A percentile compares a stretch with the other conserved stretches of the same genome.
Evolutionary conservation across 2,888 invertebrate genomes (phyloP).

Genomic region (Alloscopus bannaensis): DNA sequence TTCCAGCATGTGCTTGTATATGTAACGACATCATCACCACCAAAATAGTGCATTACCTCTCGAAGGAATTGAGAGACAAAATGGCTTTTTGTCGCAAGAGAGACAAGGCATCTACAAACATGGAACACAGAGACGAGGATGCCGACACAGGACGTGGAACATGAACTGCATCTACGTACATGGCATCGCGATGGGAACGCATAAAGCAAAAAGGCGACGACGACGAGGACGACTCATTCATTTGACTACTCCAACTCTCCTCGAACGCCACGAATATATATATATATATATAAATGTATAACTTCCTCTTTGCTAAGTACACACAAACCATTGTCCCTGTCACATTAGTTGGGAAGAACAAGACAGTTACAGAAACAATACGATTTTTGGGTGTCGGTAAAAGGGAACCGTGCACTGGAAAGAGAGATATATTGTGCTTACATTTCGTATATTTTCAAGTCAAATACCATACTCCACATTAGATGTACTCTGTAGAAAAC

Average conservation of each 20-base stretch:
- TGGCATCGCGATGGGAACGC: not conserved
- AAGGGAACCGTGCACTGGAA: not conserved
- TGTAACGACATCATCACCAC: conserved; percentile 2
- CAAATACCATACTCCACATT: too few relatives aligned
- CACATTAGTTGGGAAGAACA: conserved; percentile 36
- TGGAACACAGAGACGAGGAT: not conserved
- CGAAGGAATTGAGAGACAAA: conserved; percentile 11
- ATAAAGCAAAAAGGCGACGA: not conserved
- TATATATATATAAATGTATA: too few relatives aligned
- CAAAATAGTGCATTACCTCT: conserved; percentile 18
- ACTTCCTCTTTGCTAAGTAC: not conserved
- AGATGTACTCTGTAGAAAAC: not conserved
- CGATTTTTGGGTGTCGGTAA: not conserved
- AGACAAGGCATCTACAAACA: not conserved
- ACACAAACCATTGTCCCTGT: conserved; percentile 49
- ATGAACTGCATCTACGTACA: not conserved
- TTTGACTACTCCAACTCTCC: not conserved
- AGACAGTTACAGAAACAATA: conserved; percentile 3
- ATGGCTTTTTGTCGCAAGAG: conserved; percentile 4
- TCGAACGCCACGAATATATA: too few relatives aligned
- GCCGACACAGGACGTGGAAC: conserved; percentile 14
- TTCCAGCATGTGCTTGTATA: not conserved
- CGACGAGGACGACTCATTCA: conserved; percentile 24
- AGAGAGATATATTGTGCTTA: not conserved
- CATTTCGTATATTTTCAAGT: not conserved